Conservation (phyloP, 2,113 vertebrate genomes). For the Sardina pilchardus region DNA sequence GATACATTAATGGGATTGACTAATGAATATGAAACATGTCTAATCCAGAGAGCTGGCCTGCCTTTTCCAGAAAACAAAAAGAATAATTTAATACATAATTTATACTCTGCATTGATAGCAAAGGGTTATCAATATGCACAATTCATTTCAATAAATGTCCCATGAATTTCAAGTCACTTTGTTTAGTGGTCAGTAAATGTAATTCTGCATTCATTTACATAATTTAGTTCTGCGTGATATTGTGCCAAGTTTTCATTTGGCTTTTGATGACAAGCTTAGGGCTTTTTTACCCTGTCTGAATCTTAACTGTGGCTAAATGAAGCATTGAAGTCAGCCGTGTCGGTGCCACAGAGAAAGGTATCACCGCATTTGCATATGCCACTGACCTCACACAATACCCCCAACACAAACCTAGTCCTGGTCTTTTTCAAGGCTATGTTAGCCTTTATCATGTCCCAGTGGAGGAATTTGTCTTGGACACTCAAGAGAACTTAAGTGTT, state of each 20-base stretch:
- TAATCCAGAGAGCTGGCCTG: constrained; percentile 36
- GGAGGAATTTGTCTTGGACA: too few relatives aligned
- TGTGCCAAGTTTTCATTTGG: constrained; percentile 23
- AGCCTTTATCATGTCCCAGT: too few relatives aligned
- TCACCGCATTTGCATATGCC: too few relatives aligned
- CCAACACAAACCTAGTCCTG: too few relatives aligned
- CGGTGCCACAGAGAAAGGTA: too few relatives aligned
- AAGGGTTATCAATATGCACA: constrained; percentile 51
- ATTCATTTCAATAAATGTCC: constrained; percentile 32
- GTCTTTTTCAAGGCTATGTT: too few relatives aligned
- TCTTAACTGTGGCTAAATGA: neutral
- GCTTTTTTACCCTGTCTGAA: neutral
- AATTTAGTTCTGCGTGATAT: constrained; percentile 37
- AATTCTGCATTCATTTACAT: constrained; percentile 43
- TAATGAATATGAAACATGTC: constrained; percentile 4
- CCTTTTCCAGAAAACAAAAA: constrained; percentile 48
- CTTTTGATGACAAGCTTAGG: neutral
- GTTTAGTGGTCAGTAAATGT: constrained; percentile 16
- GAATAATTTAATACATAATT: constrained; percentile 51
- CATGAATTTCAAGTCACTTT: constrained; percentile 26
- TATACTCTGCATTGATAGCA: constrained; percentile 38
- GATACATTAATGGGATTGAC: neutral
- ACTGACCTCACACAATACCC: too few relatives aligned
- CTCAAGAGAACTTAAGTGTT: too few relatives aligned
- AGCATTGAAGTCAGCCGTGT: neutral